phyloP scores from a whole-genome alignment of 2,888 invertebrate genomes.

The Gnatocerus cornutus region DNA sequence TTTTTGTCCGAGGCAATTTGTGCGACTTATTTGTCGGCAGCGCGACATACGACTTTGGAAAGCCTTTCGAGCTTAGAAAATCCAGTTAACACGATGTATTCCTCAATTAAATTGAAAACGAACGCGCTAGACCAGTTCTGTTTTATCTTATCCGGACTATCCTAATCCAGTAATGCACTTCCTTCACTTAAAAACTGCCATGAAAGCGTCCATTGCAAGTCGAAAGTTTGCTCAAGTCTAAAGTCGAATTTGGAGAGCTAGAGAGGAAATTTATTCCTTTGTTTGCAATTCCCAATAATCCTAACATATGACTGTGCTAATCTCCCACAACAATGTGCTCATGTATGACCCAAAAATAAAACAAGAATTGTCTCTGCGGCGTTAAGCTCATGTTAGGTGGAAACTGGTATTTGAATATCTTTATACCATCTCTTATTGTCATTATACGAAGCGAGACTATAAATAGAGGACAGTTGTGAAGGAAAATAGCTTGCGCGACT shows the following conservation, averaged over 20 bases:
- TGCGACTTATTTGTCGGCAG: constrained; percentile 8
- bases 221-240: constrained; percentile 19
- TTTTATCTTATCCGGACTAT: constrained; percentile 33
- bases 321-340: constrained; percentile 40
- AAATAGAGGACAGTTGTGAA: constrained; percentile 23
- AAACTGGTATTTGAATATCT: constrained; percentile 35
- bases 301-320: constrained; percentile 29
- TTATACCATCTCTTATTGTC: constrained; percentile 31
- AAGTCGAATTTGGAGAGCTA: constrained; percentile 21
- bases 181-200: constrained; percentile 23
- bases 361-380: constrained; percentile 16
- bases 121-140: constrained; percentile 8
- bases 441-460: constrained; percentile 25
- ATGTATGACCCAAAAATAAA: constrained; percentile 42
- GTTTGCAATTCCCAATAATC: constrained; percentile 52
- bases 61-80: constrained; percentile 15
- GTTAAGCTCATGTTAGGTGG: constrained; percentile 25
- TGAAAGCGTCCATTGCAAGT: constrained; percentile 21
- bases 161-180: constrained; percentile 43
- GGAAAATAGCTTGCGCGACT: constrained; percentile 18
- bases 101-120: constrained; percentile 41
- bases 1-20: not conserved
- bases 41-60: not conserved
- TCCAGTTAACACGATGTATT: constrained; percentile 43
- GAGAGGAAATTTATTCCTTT: constrained; percentile 44